Base-by-base conservation (phyloP, 2,113 vertebrate genomes). In the Tachysurus vachellii region DNA sequence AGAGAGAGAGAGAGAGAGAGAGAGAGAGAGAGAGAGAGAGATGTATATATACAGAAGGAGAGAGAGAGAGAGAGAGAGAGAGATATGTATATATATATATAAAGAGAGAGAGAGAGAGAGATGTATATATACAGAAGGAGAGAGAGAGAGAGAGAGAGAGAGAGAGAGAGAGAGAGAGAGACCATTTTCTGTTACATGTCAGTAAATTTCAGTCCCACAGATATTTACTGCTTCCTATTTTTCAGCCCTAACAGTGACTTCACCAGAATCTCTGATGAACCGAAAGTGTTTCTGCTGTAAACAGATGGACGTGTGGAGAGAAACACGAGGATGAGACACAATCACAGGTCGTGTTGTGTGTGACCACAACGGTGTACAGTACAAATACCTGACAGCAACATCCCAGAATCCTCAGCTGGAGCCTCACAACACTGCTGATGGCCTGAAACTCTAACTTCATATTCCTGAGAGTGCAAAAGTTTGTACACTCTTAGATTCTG, bases 331-430 rank as follows among this genome's bases (percentile, higher is more conserved):
- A 10, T 2, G 31, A 73, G 36, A 73, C 36, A 44, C 19, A 4
- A 73, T 44, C 70, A 12, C 73, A 64, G 13, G 17, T 82, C 73
- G 56, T 31, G 75, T 23, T 23, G 10, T 23, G 19, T 70, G 76
- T 50, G 62, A 56, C 19, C 68, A 62, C 4, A 19, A 26, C 73
- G 13, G 26, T 6, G 59, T n/a, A 23, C 10, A 23, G 16, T n/a
- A n/a, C n/a, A 64, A 83, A 86, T 76, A 73, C 28, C 57, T 83
- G 80, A 88, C 12, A 28, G 47, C 42, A 44, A 59, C 31, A 16
- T 68, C 62, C 75, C 75, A 81, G 84, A 62, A 87, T 84, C 56
- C 57, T 80, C 85, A 57, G 82, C 50, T 64, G 31, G 21, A 47
- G 11, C 11, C 42, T 75, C 9, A 26, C 10, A 50, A 4, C 23